These are phyloP conservation scores for Drosophila quadrilineata DNA, from an alignment of 1,140 invertebrate genomes.

Conservation along the genomic window DNA sequence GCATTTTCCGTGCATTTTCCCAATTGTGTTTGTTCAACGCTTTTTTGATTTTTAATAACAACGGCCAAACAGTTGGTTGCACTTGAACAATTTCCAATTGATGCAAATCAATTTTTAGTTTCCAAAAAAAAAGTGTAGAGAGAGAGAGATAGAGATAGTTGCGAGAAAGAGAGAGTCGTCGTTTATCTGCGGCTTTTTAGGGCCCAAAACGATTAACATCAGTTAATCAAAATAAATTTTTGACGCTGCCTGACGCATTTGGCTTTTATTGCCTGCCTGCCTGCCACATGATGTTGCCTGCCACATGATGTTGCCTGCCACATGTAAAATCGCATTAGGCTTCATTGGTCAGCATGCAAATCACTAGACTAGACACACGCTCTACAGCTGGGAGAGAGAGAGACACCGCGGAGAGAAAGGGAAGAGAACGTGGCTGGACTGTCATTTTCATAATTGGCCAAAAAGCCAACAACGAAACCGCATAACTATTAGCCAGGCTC, in stretches of 20 bases:
- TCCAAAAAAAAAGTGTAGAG: no score
- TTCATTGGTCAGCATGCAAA: slow-evolving; percentile 4
- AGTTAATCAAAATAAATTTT: slow-evolving; percentile 47
- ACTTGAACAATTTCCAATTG: slow-evolving; percentile 47
- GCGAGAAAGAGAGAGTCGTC: no score
- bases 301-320: no score
- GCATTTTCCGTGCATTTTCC: slow-evolving; percentile 56
- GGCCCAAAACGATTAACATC: slow-evolving; percentile 22
- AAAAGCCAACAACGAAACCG: slow-evolving; percentile 66
- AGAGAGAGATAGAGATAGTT: no score
- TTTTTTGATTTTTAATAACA: slow-evolving; percentile 63
- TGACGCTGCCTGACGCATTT: slow-evolving; percentile 7
- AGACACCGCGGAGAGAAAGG: neutral
- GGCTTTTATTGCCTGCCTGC: slow-evolving; percentile 23
- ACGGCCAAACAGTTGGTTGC: slow-evolving; percentile 56
- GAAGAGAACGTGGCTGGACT: slow-evolving; percentile 8
- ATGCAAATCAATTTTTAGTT: slow-evolving; percentile 49
- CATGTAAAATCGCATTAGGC: slow-evolving; percentile 47
- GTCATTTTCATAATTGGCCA: slow-evolving; percentile 76
- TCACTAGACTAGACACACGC: neutral
- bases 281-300: no score
- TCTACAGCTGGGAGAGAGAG: no score
- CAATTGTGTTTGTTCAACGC: slow-evolving; percentile 54
- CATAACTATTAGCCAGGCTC: slow-evolving; percentile 68
- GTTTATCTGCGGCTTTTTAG: slow-evolving; percentile 1